Percentiles rank a stretch among this genome's conserved stretches.
phyloP scores from a whole-genome alignment of 2,113 vertebrate species.

The Microtus richardsoni region DNA sequence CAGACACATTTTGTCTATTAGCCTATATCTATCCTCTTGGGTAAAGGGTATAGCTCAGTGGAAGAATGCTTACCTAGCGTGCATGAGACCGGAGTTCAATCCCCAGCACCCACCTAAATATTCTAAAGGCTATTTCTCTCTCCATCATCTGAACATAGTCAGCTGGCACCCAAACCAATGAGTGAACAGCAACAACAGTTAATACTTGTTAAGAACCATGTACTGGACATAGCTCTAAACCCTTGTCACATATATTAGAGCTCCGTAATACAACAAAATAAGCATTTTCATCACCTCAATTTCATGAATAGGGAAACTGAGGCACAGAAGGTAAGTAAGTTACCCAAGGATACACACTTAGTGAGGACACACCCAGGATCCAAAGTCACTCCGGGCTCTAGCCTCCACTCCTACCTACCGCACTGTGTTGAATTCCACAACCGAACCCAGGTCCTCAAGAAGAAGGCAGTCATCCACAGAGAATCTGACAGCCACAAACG shows the following conservation, averaged over 20 bases:
- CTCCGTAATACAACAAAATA: background rate
- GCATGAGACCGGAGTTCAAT: background rate
- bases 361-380: background rate
- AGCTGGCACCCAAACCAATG: background rate
- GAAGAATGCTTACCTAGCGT: background rate
- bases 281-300: background rate
- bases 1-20: background rate
- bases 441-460: background rate
- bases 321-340: background rate
- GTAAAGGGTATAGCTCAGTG: background rate
- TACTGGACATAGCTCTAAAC: background rate
- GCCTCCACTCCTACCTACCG: background rate
- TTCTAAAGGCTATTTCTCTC: background rate
- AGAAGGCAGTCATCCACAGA: background rate
- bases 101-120: background rate
- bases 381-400: background rate
- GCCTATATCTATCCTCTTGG: background rate
- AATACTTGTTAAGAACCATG: background rate
- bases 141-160: background rate
- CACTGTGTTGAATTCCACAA: background rate
- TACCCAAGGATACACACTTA: background rate
- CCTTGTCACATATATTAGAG: background rate
- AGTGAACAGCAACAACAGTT: background rate
- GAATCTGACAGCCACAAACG: background rate
- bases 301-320: slow-evolving; percentile 30